These are phyloP conservation scores for Montipora cactus DNA, from an alignment of 64 coral and sea anemone genomes.

Conservation along the genomic window DNA sequence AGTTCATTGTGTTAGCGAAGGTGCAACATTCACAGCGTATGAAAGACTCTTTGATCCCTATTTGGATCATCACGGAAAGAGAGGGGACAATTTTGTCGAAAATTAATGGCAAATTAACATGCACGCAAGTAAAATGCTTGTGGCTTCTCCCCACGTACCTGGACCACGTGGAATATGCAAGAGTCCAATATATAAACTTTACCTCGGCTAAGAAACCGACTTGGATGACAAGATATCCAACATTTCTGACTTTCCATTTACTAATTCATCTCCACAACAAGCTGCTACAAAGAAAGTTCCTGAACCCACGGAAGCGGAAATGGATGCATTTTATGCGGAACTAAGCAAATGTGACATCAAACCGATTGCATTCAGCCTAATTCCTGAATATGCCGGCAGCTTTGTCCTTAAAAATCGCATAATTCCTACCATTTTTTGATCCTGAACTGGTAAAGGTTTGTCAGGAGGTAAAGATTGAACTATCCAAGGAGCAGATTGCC, in stretches of 20 bases:
- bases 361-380: constrained; percentile 29
- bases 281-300: neutral
- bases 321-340: constrained; percentile 25
- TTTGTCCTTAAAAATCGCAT: constrained; percentile 35
- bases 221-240: constrained; percentile 18
- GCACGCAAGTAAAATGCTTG: neutral
- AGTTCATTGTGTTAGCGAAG: neutral
- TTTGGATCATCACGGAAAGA: neutral
- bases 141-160: neutral
- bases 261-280: neutral
- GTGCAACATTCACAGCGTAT: neutral
- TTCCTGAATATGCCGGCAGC: constrained; percentile 15
- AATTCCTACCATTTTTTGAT: neutral
- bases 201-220: constrained; percentile 5
- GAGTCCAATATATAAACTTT: constrained; percentile 11
- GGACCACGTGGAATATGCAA: constrained; percentile 19
- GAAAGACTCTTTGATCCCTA: neutral
- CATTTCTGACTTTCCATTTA: constrained; percentile 6
- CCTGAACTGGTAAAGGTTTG: neutral
- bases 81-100: neutral
- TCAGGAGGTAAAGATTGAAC: neutral
- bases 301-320: constrained; percentile 10
- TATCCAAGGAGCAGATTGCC: neutral
- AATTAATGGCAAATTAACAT: neutral
- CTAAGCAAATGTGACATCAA: constrained; percentile 19